Conservation (phyloP, 1,140 invertebrate species). For the Gonioctena quinquepunctata region DNA sequence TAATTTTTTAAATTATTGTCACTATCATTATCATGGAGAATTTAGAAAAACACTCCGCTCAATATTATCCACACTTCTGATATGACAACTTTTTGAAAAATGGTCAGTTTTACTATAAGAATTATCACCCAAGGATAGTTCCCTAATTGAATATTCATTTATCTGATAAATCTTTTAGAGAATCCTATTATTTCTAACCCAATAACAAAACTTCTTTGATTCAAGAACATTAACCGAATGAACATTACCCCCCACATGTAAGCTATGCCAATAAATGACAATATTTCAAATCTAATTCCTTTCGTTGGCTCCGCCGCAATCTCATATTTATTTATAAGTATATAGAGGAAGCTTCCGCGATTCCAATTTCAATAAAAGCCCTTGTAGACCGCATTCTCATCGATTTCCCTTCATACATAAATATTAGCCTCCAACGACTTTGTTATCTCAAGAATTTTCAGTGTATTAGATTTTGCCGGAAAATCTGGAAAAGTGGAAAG, state of each 20-base stretch:
- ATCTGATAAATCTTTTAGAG: too few relatives aligned
- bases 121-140: not conserved
- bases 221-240: too few relatives aligned
- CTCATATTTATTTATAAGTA: not conserved
- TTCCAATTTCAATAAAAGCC: not conserved
- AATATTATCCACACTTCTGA: too few relatives aligned
- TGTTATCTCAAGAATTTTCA: not conserved
- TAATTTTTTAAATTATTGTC: too few relatives aligned
- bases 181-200: too few relatives aligned
- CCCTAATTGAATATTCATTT: not conserved
- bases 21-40: too few relatives aligned
- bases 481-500: not conserved
- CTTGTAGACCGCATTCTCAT: not conserved
- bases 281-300: not conserved
- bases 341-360: not conserved
- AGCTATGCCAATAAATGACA: not conserved
- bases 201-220: too few relatives aligned
- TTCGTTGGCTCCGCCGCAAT: not conserved
- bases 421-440: slow-evolving; percentile 1
- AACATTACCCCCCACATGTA: not conserved
- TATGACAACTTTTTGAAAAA: too few relatives aligned
- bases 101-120: too few relatives aligned
- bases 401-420: not conserved
- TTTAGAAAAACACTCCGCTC: too few relatives aligned
- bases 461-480: not conserved